Conservation (phyloP, 2,797 vertebrate genomes). For the Prionace glauca region DNA sequence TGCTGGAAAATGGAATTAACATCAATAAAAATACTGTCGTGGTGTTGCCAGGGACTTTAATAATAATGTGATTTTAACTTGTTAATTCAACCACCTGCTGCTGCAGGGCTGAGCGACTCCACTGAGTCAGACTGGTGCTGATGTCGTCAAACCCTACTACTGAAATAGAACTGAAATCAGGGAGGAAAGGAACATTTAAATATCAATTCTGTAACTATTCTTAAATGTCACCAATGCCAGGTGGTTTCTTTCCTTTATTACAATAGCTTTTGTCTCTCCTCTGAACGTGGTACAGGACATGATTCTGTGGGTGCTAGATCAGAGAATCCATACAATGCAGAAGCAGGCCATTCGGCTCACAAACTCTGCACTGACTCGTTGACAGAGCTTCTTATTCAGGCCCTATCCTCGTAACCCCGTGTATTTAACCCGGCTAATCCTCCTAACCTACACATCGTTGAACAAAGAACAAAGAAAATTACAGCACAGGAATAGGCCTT, state of each 20-base stretch:
- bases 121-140: background rate
- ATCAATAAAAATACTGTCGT: background rate
- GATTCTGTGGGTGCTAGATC: background rate
- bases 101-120: background rate
- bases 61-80: conserved; percentile 4
- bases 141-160: background rate
- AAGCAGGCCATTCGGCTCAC: too few species aligned
- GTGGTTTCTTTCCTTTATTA: background rate
- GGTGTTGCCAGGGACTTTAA: background rate
- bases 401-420: too few species aligned
- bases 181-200: background rate
- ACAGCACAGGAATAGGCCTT: too few species aligned
- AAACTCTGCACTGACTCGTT: too few species aligned
- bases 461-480: too few species aligned
- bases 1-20: conserved; percentile 4
- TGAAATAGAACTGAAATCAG: background rate
- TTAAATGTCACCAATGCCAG: background rate
- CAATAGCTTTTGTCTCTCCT: background rate
- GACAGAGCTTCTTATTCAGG: too few species aligned
- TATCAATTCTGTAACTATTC: background rate
- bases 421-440: too few species aligned
- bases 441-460: too few species aligned
- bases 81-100: background rate
- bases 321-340: too few species aligned
- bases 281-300: background rate